Evolutionary conservation across 2,888 invertebrate species (phyloP), one percentile per base, ranked within the genome.

Genomic region (Plagiodera versicolora): DNA sequence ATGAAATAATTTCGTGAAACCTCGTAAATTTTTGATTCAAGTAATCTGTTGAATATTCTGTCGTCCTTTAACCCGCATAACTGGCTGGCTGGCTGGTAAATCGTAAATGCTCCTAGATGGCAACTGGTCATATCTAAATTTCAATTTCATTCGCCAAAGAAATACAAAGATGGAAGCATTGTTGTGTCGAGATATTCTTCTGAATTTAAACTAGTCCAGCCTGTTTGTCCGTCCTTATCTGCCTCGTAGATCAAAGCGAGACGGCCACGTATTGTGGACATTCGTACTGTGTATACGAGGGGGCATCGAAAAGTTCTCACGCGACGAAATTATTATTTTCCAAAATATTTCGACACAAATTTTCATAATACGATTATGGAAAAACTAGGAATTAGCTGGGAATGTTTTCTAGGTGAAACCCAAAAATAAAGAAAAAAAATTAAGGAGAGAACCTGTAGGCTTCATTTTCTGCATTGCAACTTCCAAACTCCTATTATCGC

Each of bases 141-240:
- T 51, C 54, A 56, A 52, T 60, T 60, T 60, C 24, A 53, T 35
- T 14, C 35, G 47, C 47, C 24, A 60, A 18, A 18, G 44, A 55
- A 55, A 60, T 52, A 28, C 56, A 39, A 56, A 64, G 64, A 66
- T 67, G 61, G 55, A 58, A 44, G 64, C 65, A 68, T 68, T 68
- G 68, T 68, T 66, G 58, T 65, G 68, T 66, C 66, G 62, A 65
- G 68, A 68, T 68, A 65, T 60, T 64, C 64, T 61, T 63, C 63
- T 68, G 68, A 68, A 68, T 68, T 68, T 65, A 66, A 65, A 68
- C 68, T 68, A 68, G 68, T 68, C 60, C 61, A 44, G 63, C 60
- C 62, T 61, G 65, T 63, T 67, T 60, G 44, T 55, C 54, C 60
- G 49, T 56, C 63, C 63, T 65, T 68, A 67, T 67, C 67, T 55